phyloP scores from a whole-genome alignment of 2,113 vertebrate genomes.

The Dinomys branickii region DNA sequence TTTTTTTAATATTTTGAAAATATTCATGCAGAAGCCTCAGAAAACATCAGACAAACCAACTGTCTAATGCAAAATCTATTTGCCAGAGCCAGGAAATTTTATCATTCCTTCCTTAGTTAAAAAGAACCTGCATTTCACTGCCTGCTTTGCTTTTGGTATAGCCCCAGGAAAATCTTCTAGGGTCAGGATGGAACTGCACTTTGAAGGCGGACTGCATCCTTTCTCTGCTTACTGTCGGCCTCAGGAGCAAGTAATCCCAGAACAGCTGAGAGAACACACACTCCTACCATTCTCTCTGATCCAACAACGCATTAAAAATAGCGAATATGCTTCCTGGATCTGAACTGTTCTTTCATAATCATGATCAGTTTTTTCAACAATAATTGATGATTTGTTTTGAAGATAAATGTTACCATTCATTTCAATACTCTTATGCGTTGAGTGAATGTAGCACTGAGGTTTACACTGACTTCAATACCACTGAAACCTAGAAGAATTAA shows the following conservation, averaged over 20 bases:
- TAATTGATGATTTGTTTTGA: slow-evolving; percentile 18
- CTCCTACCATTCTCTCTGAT: background rate
- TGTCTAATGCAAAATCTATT: background rate
- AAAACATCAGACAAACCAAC: background rate
- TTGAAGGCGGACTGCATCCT: background rate
- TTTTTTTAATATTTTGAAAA: background rate
- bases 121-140: background rate
- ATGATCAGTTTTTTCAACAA: background rate
- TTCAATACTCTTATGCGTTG: background rate
- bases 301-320: background rate
- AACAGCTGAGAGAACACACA: background rate
- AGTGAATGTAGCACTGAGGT: background rate
- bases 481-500: background rate
- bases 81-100: background rate
- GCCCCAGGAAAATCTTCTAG: background rate
- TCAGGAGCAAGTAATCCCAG: background rate
- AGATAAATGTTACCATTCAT: slow-evolving; percentile 12
- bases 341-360: background rate
- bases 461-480: background rate
- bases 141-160: background rate
- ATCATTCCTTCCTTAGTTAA: background rate
- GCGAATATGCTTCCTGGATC: background rate
- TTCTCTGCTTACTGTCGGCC: background rate
- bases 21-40: background rate
- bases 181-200: background rate